phyloP scores from a whole-genome alignment of 2,797 vertebrate species.

The Cheirogaleus major region DNA sequence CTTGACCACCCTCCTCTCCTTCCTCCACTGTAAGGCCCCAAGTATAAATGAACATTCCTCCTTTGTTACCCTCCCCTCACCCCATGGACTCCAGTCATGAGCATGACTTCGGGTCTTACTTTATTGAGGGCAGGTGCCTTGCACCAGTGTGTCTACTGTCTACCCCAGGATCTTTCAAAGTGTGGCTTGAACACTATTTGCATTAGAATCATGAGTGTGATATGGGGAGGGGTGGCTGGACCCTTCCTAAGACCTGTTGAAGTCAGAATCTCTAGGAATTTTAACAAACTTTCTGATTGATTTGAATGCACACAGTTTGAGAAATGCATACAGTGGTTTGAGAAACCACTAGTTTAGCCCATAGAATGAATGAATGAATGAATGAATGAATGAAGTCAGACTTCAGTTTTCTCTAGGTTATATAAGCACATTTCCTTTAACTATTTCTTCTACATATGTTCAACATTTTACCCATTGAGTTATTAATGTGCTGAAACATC shows the following conservation, averaged over 20 bases:
- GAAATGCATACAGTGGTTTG: background rate
- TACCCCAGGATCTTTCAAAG: background rate
- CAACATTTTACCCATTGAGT: background rate
- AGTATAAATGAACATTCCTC: background rate
- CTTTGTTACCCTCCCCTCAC: background rate
- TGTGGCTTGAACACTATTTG: background rate
- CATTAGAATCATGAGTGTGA: background rate
- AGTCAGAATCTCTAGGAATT: constrained; percentile 21
- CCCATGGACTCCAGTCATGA: background rate
- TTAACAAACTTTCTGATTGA: background rate
- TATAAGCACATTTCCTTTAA: background rate
- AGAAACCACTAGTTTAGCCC: background rate
- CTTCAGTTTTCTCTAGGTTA: constrained; percentile 31
- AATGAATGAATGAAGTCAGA: background rate
- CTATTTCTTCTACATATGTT: constrained; percentile 1
- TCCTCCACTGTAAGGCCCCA: background rate
- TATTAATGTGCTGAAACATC: background rate
- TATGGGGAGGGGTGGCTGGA: background rate
- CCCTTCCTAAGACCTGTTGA: background rate
- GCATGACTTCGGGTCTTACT: background rate
- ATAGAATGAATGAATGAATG: constrained; percentile 7
- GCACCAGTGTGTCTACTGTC: background rate
- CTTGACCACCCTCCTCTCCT: background rate
- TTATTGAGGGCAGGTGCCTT: background rate
- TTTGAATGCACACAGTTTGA: background rate